Evolutionary conservation across 2,797 vertebrate genomes (phyloP).

Genomic region (Onychomys arenicola): DNA sequence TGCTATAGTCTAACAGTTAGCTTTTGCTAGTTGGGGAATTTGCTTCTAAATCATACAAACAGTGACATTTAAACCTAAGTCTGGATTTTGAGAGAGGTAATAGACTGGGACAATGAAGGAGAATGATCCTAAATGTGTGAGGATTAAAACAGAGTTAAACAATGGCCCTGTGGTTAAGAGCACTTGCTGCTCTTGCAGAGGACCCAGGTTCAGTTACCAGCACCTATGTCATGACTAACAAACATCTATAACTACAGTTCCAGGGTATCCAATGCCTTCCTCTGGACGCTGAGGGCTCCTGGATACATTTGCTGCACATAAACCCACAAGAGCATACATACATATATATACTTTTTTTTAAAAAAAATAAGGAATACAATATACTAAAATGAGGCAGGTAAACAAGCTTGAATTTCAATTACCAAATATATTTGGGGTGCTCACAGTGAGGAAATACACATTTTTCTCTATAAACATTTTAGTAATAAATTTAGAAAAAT

Average conservation of each 20-base stretch:
- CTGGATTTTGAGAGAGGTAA: conserved; percentile 7
- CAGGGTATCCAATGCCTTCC: background rate
- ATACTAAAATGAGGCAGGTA: conserved; percentile 42
- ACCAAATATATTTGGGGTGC: conserved; percentile 14
- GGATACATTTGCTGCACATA: background rate
- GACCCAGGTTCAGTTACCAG: background rate
- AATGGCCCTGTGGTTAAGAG: background rate
- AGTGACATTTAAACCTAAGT: background rate
- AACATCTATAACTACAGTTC: background rate
- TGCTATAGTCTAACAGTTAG: conserved; percentile 49
- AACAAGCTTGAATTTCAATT: conserved; percentile 51
- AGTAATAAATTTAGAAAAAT: conserved; percentile 30
- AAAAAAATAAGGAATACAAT: background rate
- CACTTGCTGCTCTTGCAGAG: background rate
- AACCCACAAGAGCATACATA: background rate
- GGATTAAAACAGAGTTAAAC: conserved; percentile 66
- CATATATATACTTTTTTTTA: background rate
- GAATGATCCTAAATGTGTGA: conserved; percentile 4
- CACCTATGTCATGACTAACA: no score
- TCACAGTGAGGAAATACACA: conserved; percentile 28
- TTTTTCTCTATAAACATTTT: conserved; percentile 52
- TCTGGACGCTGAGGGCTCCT: background rate
- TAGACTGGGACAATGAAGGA: background rate
- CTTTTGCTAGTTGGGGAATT: conserved; percentile 42
- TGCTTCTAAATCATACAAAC: conserved; percentile 52